Percentiles rank a stretch among this genome's conserved stretches.
Evolutionary conservation across 2,113 vertebrate genomes (phyloP).

Genomic region (Varanus komodoensis): DNA sequence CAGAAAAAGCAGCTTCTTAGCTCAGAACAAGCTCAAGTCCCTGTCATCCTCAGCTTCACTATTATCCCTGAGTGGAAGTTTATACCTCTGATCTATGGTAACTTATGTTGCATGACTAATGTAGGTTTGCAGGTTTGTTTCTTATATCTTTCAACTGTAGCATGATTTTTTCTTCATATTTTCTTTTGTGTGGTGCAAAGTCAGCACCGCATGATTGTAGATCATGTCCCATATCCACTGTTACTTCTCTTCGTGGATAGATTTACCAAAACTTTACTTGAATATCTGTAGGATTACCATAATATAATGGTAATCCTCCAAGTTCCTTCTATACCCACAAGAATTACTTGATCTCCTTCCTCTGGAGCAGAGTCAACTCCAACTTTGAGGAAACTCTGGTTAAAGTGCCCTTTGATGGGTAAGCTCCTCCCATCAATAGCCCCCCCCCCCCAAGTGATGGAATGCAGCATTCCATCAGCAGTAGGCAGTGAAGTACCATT

Average conservation of each 20-base stretch:
- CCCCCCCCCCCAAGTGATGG: background rate
- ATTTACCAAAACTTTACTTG: background rate
- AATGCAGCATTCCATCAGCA: background rate
- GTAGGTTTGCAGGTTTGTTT: background rate
- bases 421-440: background rate
- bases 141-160: too few relatives aligned
- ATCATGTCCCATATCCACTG: background rate
- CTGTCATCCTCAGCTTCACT: too few relatives aligned
- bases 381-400: background rate
- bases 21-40: too few relatives aligned
- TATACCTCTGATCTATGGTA: too few relatives aligned
- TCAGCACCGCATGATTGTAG: background rate
- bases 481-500: background rate
- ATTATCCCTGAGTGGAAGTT: too few relatives aligned
- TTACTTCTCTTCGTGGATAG: background rate
- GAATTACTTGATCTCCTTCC: background rate
- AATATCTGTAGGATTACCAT: background rate
- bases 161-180: background rate
- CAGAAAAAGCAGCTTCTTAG: too few relatives aligned
- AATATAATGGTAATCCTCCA: background rate
- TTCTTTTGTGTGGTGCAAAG: background rate
- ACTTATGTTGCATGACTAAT: too few relatives aligned
- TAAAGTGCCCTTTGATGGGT: background rate
- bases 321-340: background rate
- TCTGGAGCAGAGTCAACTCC: rapidly evolving